Base-by-base conservation (phyloP, 2,113 vertebrate species). In the Manacus vitellinus region DNA sequence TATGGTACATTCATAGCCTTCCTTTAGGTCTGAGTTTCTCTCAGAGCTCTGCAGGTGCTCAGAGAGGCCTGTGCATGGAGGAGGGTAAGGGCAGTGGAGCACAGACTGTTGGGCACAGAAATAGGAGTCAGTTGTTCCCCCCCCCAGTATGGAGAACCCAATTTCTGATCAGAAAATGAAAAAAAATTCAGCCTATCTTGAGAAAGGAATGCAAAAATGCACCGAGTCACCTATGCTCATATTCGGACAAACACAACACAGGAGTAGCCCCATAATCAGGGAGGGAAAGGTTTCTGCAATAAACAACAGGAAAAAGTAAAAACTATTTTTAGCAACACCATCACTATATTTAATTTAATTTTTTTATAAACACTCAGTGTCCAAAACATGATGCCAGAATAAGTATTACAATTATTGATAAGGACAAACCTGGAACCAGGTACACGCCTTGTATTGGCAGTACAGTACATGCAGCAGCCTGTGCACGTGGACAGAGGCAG, bases 371-470 rank as follows among this genome's bases (percentile, higher is more conserved):
- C 5, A 11, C 1, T 13, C 1, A 9, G 19, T 8, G 4, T 12
- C 65, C 12, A 24, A 72, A 87, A 37, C 2, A 27, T 13, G 17
- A 46, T 3, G 12, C 6, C 39, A 2, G 12, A 18, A 17, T 16
- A 58, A 41, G 1, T 3, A 49, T 46, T 2, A 3, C 7, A 49
- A 6, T 28, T 27, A 28, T 33, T 70, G 11, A 7, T 9, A 14
- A 28, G 16, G 22, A 43, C 43, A 54, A 66, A 8, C 16, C 39
- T 55, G 47, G 35, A 59, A 27, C 2, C 25, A 51, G 46, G 76
- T 19, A 28, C 7, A 2, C 0, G 0, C 5, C 3, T 1, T 0
- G 0, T 5, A 2, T 14, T 11, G 15, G n/a, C 31, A 72, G 30
- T 4, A 2, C 0, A 0, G 35, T 3, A 25, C 10, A 7, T 20